Base-by-base conservation (phyloP, 2,113 vertebrate species). In the Sinocyclocheilus grahami region DNA sequence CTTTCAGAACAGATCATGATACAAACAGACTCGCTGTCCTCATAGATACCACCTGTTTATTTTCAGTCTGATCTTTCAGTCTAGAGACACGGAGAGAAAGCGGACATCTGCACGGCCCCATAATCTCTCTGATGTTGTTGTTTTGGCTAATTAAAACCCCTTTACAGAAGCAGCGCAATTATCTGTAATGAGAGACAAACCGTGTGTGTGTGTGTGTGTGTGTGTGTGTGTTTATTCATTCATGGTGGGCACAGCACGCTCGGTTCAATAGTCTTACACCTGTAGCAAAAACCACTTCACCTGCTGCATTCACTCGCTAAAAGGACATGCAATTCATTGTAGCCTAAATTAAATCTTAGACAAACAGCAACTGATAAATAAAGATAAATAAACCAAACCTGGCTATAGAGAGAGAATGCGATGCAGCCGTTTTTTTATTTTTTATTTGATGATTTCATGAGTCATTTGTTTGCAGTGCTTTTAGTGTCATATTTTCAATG, bases 101-200 rank as follows among this genome's bases (percentile, higher is more conserved):
- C 13, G 24, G 85, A 87, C 69, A 87, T 87, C 83, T 85, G 78
- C 60, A 78, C 30, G 71, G 27, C 58, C 60, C 75, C 74, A 63
- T 88, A 76, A 88, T 89, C 74, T 80, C 78, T 77, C 75, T 77
- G 87, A 83, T 89, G 87, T 81, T 89, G 79, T 88, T 89, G 79
- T 88, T 88, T 88, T 87, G 69, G 86, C 80, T 90, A 90, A 90
- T 92, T 89, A 88, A 85, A 86, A 83, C 71, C 78, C 77, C 79
- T 63, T 80, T 78, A 78, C 88, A 87, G 78, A 87, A 74, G 63
- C 63, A 76, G 79, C 37, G 72, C 79, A 85, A 87, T 90, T 88
- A 79, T 67, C 84, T 84, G 63, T 88, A 65, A 80, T 83, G 84
- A 89, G 87, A 76, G 65, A 72, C 69, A 22, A 72, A 39, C 1